Evolutionary conservation across 2,797 vertebrate genomes (phyloP), one percentile per base, ranked within the genome.

Genomic region (Salarias fasciatus): DNA sequence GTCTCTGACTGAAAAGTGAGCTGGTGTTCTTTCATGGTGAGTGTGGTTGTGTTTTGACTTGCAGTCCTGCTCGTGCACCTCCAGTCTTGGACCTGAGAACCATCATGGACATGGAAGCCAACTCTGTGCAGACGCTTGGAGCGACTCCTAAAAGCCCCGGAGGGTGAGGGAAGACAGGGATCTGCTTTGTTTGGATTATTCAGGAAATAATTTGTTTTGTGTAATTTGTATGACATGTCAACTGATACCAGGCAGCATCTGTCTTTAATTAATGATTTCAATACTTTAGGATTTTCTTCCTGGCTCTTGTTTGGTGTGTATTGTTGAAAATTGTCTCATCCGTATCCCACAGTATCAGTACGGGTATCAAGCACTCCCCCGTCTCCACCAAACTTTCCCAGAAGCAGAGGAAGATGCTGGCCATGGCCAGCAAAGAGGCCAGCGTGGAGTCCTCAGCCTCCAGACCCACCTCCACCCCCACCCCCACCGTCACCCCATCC

Each of bases 101-200:
- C 58, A 97, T 99, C 83, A 99, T 99, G 97, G 95, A 99, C 88
- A 94, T 94, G 90, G 97, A 99, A 92, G 95, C 95, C 88, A 96
- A 77, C 63, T 88, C 86, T 50, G 85, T 88, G 82, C 93, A 93
- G 78, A 94, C 92, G 72, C 89, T 87, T 64, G 91, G 94, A 89
- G 90, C 93, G 31, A 91, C 91, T 77, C 94, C 94, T 83, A 99
- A 96, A 92, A 92, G 88, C 72, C 89, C 89, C 53, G 88, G 77
- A 72, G 85, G 69, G 93, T 93, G 36, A 44, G 54, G 9, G 4
- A 15, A 11, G 36, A 36, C 18, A 24, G 18, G 18, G 18, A 24
- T 24, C 18, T 24, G 18, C 18, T 24, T 24, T 24, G 18, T 24
- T 24, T 24, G 24, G 35, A 51, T 60, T 42, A 18, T 40, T 49